Base-by-base conservation (phyloP, 2,113 vertebrate genomes). In the Beaufortia kweichowensis region DNA sequence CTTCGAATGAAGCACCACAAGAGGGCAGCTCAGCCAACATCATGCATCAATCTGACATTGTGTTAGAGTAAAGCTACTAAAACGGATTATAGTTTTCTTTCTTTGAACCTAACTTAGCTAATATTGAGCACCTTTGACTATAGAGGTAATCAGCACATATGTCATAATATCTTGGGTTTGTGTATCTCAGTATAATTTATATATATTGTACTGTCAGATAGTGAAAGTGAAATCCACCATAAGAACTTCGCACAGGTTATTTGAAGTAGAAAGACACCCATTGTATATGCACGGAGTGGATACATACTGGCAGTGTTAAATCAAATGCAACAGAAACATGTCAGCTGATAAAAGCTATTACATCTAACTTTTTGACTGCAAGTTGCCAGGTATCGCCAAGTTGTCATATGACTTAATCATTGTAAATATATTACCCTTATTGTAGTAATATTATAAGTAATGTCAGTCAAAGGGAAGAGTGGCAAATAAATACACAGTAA, bases 381-480 rank as follows among this genome's bases (percentile, higher is more conserved):
- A 48, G 41, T 50, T 50, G 35, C 11, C 23, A 65, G 41, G 41
- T 46, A 46, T 21, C 39, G 14, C 33, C 26, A 66, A 11, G 43
- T 19, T 29, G 29, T 53, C 65, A n/a, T 50, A 53, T 50, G n/a
- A 46, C 19, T 48, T 3, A 23, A 50, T 17, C 3, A 50, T 3
- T 50, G 35, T 15, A 66, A 17, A 2, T 21, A 24, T 41, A 3
- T 39, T 41, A 29, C 61, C 10, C 28, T 5, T n/a, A 39, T 64
- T 64, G 21, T 41, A 66, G n/a, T n/a, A 53, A 15, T 68, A 21
- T 53, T 68, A 31, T 8, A 31, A 19, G 19, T 23, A 68, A 68
- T 68, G 65, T 68, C 50, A 43, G 65, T 53, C 65, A 68, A 53
- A 68, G 65, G 65, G 65, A 53, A 68, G 29, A 26, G 4, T 9